Evolutionary conservation across 2,113 vertebrate genomes (phyloP).

Genomic region (Silurus glanis): DNA sequence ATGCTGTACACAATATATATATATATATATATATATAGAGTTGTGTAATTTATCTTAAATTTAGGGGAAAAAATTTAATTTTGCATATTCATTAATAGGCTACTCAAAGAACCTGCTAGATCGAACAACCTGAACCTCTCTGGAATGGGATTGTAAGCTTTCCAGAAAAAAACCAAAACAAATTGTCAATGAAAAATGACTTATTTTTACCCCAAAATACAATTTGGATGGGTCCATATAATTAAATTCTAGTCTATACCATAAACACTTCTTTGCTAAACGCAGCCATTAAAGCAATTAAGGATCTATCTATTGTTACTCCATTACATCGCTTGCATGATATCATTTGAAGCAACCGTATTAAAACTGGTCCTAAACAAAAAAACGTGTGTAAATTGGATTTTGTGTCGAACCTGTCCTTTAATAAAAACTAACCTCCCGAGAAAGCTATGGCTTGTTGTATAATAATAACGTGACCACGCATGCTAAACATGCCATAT

Average conservation of each 20-base stretch:
- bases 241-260: background rate
- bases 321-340: background rate
- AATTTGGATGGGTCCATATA: no score
- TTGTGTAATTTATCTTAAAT: no score
- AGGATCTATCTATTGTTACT: background rate
- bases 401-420: background rate
- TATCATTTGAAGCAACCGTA: background rate
- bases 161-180: background rate
- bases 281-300: background rate
- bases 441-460: background rate
- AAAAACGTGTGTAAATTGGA: background rate
- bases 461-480: background rate
- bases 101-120: background rate
- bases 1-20: background rate
- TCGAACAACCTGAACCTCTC: background rate
- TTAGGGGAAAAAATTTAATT: background rate
- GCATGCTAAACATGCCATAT: constrained; percentile 28
- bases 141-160: background rate
- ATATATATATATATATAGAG: background rate
- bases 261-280: background rate
- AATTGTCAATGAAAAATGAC: background rate
- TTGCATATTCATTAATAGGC: background rate
- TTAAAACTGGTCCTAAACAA: background rate
- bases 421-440: constrained; percentile 1
- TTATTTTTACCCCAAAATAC: background rate